Conservation (phyloP, 1,140 invertebrate species). For the Ceratosolen solmsi region DNA sequence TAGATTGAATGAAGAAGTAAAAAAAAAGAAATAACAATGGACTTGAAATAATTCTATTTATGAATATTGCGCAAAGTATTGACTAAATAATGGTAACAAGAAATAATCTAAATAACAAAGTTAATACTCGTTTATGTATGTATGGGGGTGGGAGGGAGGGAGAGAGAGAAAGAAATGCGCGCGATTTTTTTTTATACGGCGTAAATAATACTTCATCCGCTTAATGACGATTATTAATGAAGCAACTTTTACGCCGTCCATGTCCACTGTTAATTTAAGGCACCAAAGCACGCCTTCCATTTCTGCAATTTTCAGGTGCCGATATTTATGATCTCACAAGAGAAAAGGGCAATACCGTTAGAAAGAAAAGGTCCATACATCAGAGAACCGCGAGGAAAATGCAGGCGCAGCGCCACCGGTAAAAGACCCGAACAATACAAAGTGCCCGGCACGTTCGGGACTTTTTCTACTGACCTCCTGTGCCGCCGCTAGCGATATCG, state of each 20-base stretch:
- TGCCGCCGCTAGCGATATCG: not conserved
- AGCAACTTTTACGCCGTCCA: slow-evolving; percentile 14
- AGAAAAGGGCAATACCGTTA: not conserved
- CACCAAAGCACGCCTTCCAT: no score
- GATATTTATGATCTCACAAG: slow-evolving; percentile 18
- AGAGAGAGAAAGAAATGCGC: not conserved
- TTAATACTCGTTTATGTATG: no score
- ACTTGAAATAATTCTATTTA: no score
- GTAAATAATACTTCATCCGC: not conserved
- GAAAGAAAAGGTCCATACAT: slow-evolving; percentile 27
- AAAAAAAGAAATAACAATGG: no score
- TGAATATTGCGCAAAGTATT: no score
- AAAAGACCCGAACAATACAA: slow-evolving; percentile 36
- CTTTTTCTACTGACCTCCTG: slow-evolving; percentile 30
- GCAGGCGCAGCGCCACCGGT: not conserved
- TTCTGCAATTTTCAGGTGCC: no score
- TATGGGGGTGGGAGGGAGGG: not conserved
- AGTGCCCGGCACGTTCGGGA: slow-evolving; percentile 23
- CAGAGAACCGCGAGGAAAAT: not conserved
- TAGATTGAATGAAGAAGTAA: no score
- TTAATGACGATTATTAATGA: slow-evolving; percentile 43
- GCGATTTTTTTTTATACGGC: not conserved
- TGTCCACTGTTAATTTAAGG: not conserved
- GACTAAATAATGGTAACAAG: no score
- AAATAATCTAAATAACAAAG: no score